Percentiles rank a stretch among this genome's conserved stretches.
These are phyloP conservation scores for Hemibagrus wyckioides DNA, from an alignment of 2,113 vertebrate genomes.

Conservation along the genomic window DNA sequence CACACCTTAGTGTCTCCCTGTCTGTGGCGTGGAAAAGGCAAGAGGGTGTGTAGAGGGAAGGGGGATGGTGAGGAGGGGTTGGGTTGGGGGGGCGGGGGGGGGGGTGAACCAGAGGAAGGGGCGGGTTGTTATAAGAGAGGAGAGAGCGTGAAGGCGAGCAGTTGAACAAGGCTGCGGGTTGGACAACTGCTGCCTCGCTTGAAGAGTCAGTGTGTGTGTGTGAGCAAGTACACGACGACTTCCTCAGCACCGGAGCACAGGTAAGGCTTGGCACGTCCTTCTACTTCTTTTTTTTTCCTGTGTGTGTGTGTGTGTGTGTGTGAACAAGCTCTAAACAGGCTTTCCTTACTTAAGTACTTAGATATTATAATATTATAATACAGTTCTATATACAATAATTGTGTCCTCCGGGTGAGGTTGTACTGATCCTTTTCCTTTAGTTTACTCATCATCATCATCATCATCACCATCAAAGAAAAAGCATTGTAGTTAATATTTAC, in stretches of 20 bases:
- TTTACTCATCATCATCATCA: background rate
- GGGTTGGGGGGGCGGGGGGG: no score
- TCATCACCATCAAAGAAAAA: background rate
- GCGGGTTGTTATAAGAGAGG: constrained; percentile 77
- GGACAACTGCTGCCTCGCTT: constrained; percentile 57
- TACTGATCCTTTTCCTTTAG: background rate
- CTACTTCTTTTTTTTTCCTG: constrained; percentile 37
- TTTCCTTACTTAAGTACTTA: constrained; percentile 1
- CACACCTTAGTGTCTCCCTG: constrained; percentile 59
- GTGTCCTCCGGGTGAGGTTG: background rate
- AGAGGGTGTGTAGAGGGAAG: constrained; percentile 65
- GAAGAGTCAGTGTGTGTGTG: constrained; percentile 42
- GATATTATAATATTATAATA: background rate
- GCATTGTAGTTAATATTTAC: background rate
- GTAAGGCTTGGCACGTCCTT: constrained; percentile 61
- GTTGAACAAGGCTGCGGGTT: constrained; percentile 73
- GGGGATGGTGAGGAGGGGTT: constrained; percentile 58
- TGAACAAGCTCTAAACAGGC: background rate
- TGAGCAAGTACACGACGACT: constrained; percentile 53
- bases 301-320: background rate
- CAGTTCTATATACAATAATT: no score
- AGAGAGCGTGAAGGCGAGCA: constrained; percentile 67
- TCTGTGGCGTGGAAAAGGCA: constrained; percentile 54
- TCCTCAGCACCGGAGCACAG: constrained; percentile 58
- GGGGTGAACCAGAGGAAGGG: constrained; percentile 71